Base-by-base conservation (phyloP, 2,113 vertebrate species). In the Haemorhous mexicanus region DNA sequence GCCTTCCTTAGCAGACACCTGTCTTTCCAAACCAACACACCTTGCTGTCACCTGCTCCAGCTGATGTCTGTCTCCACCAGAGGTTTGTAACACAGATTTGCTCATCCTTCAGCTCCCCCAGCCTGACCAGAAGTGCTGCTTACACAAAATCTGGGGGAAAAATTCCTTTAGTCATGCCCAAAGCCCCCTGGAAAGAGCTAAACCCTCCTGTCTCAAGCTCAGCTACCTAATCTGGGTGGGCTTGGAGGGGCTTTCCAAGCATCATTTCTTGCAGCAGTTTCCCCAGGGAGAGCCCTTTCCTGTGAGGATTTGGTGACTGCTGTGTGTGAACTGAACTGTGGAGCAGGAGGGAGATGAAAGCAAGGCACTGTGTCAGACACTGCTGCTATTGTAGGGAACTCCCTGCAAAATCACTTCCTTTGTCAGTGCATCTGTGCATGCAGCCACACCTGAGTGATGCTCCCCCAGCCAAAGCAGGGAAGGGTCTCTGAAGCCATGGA, bases 61-160 rank as follows among this genome's bases (percentile, higher is more conserved):
- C 5, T 7, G 3, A 16, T 43, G 23, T 37, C 47, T 75, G 21
- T 6, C 66, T 22, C 63, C 49, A 8, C 19, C 62, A 75, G 56
- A 52, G 64, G 39, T 39, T 19, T 5, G 7, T 19, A 43, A 46
- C 0, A 0, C 8, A 4, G 33, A 35, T 93, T 32, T 74, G 61
- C 15, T 78, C 84, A 35, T 44, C 92, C 56, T 55, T 41, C 77
- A 78, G 50, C 89, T 67, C 55, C 47, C 56, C 23, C 74, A 47
- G 72, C 66, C 81, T 43, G 33, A 44, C 28, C 61, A 8, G 1
- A 58, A 44, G 7, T 3, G 11, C 50, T 43, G 33, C 82, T 75
- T 28, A 12, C 35, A 30, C 56, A 43, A 93, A 72, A 87, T 72
- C 2, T 18, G 61, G 24, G 62, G 56, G 27, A 0, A 9, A 82